Conservation (phyloP, 2,113 vertebrate species). For the Chaetops frenatus region DNA sequence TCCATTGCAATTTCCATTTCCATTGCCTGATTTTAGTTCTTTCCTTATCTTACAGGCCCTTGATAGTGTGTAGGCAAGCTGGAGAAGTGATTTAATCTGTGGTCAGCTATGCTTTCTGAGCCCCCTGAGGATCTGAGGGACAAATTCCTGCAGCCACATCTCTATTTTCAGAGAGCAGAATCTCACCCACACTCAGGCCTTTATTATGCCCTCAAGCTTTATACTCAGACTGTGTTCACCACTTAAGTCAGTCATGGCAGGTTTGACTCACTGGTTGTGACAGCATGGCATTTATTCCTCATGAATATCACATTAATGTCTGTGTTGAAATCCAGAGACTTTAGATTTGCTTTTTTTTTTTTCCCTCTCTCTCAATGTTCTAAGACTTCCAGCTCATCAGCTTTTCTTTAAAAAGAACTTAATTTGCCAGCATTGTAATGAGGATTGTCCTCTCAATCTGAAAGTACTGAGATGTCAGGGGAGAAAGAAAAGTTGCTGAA, state of each 20-base stretch:
- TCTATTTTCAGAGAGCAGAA: neutral
- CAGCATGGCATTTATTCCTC: neutral
- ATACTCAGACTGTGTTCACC: neutral
- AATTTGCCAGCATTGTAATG: neutral
- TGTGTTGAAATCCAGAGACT: neutral
- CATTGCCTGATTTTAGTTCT: neutral
- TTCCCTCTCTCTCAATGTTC: neutral
- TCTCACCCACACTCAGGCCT: neutral
- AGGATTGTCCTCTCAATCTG: neutral
- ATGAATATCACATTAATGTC: neutral
- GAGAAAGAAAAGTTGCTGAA: neutral
- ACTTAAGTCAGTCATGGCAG: neutral
- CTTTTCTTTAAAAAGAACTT: neutral
- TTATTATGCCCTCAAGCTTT: neutral
- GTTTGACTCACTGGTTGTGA: neutral
- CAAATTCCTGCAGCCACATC: neutral
- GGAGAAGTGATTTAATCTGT: neutral
- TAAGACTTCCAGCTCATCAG: neutral
- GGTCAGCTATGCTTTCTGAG: neutral
- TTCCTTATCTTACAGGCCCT: neutral
- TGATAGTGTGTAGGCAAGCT: neutral
- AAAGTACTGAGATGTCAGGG: neutral
- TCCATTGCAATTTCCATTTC: too few relatives aligned
- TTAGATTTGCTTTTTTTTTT: neutral
- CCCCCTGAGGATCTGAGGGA: fast-evolving